These are phyloP conservation scores for Phalera bucephala DNA, from an alignment of 2,888 invertebrate genomes.

Conservation along the genomic window DNA sequence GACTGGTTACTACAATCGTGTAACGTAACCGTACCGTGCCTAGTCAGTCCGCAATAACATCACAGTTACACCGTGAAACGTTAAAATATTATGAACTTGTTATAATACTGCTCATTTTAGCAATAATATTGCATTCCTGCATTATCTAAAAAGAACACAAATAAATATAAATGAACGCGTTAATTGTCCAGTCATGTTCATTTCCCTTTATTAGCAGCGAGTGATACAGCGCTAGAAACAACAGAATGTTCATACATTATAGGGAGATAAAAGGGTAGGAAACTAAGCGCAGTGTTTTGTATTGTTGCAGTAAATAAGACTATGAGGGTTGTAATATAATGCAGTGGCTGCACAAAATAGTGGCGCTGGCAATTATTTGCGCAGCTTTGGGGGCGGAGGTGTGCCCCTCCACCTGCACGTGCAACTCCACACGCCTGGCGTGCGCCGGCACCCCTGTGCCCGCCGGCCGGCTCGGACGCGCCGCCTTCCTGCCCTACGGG, in stretches of 20 bases:
- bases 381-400: slow-evolving; percentile 56
- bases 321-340: slow-evolving; percentile 80
- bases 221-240: too few relatives aligned
- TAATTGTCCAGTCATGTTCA: too few relatives aligned
- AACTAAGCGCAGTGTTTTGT: slow-evolving; percentile 36
- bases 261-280: not conserved
- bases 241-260: too few relatives aligned
- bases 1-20: slow-evolving; percentile 30
- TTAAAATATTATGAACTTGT: not conserved
- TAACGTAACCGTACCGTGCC: slow-evolving; percentile 26
- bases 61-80: not conserved
- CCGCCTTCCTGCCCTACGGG: slow-evolving; percentile 41
- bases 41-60: not conserved
- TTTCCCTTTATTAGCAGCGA: too few relatives aligned
- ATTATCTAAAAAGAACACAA: too few relatives aligned
- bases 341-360: slow-evolving; percentile 81
- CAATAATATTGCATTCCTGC: too few relatives aligned
- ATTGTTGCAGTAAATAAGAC: slow-evolving; percentile 79
- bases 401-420: slow-evolving; percentile 58
- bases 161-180: too few relatives aligned
- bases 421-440: slow-evolving; percentile 56
- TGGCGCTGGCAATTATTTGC: slow-evolving; percentile 77
- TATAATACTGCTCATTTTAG: not conserved
- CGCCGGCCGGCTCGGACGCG: slow-evolving; percentile 42
- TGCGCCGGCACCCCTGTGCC: slow-evolving; percentile 48